Base-by-base conservation (phyloP, 2,888 invertebrate species). In the Troides aeacus region DNA sequence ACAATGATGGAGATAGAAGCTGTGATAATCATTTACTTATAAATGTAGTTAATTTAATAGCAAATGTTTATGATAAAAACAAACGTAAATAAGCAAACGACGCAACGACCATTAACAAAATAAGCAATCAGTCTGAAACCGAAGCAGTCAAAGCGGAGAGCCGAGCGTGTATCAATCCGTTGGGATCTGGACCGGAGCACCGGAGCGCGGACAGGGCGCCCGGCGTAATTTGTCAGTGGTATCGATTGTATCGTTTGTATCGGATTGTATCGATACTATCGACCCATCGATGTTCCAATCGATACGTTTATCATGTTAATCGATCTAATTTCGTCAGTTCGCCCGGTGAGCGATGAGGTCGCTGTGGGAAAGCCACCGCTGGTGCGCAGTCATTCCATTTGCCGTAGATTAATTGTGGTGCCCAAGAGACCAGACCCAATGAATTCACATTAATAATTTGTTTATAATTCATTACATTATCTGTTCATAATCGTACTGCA, bases 271-370 rank as follows among this genome's bases (percentile, higher is more conserved):
- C 84, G 84, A 88, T 86, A 79, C 79, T 83, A 88, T 88, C 86
- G 84, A 84, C 77, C 78, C 75, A 77, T 78, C 79, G 79, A 80
- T 80, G 78, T 76, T 75, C 73, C 75, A 75, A 85, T 88, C 87
- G 86, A 90, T 88, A 89, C 82, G 88, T 90, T 89, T 91, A 92
- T 92, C 90, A 89, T 84, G 84, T 87, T 90, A 90, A 91, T 92
- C 90, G 91, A 92, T 92, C 90, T 90, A 87, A 90, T 91, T 91
- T 91, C 90, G 86, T 90, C 91, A 88, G 85, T 84, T 90, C 85
- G 79, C 80, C 78, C 83, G 83, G 84, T 89, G 89, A 88, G 87
- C 88, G 88, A 88, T 86, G 87, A 84, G 85, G 82, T 79, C 85
- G 85, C 83, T 89, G 88, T 90, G 92, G 92, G 91, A 91, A 90